Percentiles rank a stretch among this genome's conserved stretches.
phyloP scores from a whole-genome alignment of 1,140 invertebrate species.

The Lordiphosa stackelbergi region DNA sequence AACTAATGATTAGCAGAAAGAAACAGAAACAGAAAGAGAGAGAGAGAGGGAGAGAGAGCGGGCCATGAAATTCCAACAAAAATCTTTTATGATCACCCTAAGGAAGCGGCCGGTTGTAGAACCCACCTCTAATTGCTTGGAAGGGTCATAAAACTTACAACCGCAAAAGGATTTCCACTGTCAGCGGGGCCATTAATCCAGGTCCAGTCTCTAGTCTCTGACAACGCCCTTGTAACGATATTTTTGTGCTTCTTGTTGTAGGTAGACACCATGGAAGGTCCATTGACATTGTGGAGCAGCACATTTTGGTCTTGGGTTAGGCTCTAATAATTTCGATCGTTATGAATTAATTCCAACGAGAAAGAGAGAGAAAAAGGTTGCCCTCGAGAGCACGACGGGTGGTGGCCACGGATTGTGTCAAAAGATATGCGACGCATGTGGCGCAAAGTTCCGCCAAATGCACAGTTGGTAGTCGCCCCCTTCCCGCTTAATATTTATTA shows the following conservation, averaged over 20 bases:
- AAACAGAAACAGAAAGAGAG: constrained; percentile 27
- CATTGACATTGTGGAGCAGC: constrained; percentile 27
- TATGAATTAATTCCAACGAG: constrained; percentile 65
- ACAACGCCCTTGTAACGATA: constrained; percentile 58
- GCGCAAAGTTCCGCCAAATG: constrained; percentile 73
- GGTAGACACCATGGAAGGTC: constrained; percentile 17
- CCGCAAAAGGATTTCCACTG: constrained; percentile 68
- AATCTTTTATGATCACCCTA: constrained; percentile 59
- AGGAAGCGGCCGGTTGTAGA: constrained; percentile 22
- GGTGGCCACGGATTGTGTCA: constrained; percentile 73
- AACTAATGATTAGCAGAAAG: constrained; percentile 51
- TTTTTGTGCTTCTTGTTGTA: constrained; percentile 22
- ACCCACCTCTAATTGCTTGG: constrained; percentile 57
- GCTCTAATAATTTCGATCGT: constrained; percentile 70
- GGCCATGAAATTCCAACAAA: constrained; percentile 45
- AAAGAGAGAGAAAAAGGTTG: constrained; percentile 55
- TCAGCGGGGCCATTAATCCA: constrained; percentile 67
- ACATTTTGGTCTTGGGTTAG: constrained; percentile 29
- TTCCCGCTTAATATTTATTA: constrained; percentile 3
- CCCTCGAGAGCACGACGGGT: constrained; percentile 64
- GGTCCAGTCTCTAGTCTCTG: constrained; percentile 16
- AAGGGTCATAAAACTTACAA: constrained; percentile 62
- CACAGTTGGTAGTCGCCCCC: constrained; percentile 65
- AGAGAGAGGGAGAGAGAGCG: constrained; percentile 20
- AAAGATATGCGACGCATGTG: constrained; percentile 72